These are phyloP conservation scores for Stenopsyche tienmushanensis DNA, from an alignment of 1,140 invertebrate species.

Conservation along the genomic window DNA sequence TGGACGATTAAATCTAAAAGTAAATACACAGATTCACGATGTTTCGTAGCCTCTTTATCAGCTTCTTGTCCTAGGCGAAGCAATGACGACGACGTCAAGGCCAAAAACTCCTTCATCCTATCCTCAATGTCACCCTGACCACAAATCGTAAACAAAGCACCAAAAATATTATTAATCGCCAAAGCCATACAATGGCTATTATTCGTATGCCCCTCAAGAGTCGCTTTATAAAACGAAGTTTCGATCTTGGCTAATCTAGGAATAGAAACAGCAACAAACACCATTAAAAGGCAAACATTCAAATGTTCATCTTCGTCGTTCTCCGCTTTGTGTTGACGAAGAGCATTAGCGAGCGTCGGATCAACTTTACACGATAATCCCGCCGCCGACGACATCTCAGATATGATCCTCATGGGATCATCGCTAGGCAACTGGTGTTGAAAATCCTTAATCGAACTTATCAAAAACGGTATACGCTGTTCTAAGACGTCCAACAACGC, in stretches of 20 bases:
- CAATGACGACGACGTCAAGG: constrained; percentile 92
- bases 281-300: constrained; percentile 94
- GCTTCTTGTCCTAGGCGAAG: constrained; percentile 91
- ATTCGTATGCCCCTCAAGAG: constrained; percentile 93
- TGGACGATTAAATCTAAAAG: constrained; percentile 95
- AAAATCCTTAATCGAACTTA: constrained; percentile 94
- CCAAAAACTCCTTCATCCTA: constrained; percentile 97
- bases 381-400: constrained; percentile 95
- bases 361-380: constrained; percentile 93
- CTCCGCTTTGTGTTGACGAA: constrained; percentile 85
- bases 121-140: constrained; percentile 95
- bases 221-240: constrained; percentile 84
- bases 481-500: constrained; percentile 93
- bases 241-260: constrained; percentile 93
- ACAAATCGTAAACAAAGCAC: constrained; percentile 93
- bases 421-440: constrained; percentile 88
- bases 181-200: constrained; percentile 97
- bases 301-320: constrained; percentile 88
- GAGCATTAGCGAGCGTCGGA: constrained; percentile 85
- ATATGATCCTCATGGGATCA: constrained; percentile 90
- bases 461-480: constrained; percentile 93
- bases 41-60: constrained; percentile 90
- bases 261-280: constrained; percentile 97
- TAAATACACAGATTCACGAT: constrained; percentile 95
- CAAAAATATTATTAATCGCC: constrained; percentile 96